Evolutionary conservation across 2,113 vertebrate genomes (phyloP).

Genomic region (Cyprinus carpio): DNA sequence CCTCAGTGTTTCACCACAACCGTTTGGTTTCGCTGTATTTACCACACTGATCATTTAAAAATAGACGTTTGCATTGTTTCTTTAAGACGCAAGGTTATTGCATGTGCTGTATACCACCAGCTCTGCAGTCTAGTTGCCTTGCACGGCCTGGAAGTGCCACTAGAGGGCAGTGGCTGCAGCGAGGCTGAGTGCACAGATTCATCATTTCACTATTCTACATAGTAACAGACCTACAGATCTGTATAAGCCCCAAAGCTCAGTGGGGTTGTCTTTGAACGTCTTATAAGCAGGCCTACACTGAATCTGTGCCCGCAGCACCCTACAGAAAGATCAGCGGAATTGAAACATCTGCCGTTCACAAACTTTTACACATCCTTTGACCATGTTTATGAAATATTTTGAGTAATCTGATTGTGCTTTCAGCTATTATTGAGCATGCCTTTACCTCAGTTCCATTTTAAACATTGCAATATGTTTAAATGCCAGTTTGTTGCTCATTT

Average conservation of each 20-base stretch:
- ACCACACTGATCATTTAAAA: neutral
- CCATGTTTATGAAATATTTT: neutral
- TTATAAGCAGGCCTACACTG: constrained; percentile 11
- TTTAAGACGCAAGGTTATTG: constrained; percentile 8
- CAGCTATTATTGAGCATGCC: neutral
- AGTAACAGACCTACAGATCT: constrained; percentile 59
- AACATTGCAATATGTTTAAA: too few relatives aligned
- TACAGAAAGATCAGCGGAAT: constrained; percentile 5
- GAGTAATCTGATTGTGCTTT: neutral
- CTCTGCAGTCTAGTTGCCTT: constrained; percentile 17
- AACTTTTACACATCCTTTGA: neutral
- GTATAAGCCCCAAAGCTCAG: constrained; percentile 40
- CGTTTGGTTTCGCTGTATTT: neutral
- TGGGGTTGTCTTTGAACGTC: constrained; percentile 34
- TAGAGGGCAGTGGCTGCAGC: constrained; percentile 42
- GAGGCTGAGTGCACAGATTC: constrained; percentile 41
- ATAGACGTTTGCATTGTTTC: neutral
- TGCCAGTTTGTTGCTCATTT: too few relatives aligned
- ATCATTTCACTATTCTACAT: constrained; percentile 57
- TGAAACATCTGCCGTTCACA: neutral
- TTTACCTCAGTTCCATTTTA: neutral
- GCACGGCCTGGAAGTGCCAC: constrained; percentile 4
- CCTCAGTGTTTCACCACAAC: neutral
- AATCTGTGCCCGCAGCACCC: neutral
- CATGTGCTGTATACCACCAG: constrained; percentile 1